Evolutionary conservation across 1,140 invertebrate genomes (phyloP).

Genomic region (Spodoptera litura): DNA sequence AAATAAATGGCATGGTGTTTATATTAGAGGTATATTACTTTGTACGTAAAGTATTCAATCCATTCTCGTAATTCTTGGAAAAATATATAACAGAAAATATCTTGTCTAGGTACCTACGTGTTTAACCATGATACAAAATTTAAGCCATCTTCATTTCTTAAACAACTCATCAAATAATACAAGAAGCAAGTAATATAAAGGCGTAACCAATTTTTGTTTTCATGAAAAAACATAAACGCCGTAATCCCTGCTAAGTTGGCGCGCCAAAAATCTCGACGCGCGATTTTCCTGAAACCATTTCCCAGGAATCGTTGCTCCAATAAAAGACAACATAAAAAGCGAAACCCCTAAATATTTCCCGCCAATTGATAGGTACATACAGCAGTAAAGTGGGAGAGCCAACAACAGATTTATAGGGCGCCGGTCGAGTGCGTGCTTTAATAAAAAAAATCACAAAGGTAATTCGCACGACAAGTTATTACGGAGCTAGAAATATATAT

Average conservation of each 20-base stretch:
- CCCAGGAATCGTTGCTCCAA: constrained; percentile 50
- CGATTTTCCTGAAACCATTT: constrained; percentile 40
- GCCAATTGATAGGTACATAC: constrained; percentile 71
- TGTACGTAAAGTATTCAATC: not conserved
- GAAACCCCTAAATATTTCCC: constrained; percentile 65
- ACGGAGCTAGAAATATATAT: constrained; percentile 73
- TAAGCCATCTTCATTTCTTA: not conserved
- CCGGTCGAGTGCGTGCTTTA: constrained; percentile 75
- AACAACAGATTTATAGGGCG: constrained; percentile 79
- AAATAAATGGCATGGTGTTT: too few relatives aligned
- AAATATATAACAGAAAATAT: not conserved
- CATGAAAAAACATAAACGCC: constrained; percentile 24
- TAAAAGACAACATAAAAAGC: constrained; percentile 64
- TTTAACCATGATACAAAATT: too few relatives aligned
- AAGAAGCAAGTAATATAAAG: not conserved
- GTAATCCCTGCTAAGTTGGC: constrained; percentile 13
- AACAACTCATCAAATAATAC: not conserved
- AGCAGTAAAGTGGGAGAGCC: constrained; percentile 73
- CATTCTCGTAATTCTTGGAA: not conserved
- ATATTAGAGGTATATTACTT: too few relatives aligned
- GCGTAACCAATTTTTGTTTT: constrained; percentile 10
- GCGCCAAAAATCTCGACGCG: constrained; percentile 22
- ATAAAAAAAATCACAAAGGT: constrained; percentile 81
- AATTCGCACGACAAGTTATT: constrained; percentile 80
- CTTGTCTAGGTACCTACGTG: not conserved